Conservation (phyloP, 2,888 invertebrate species). For the Heterodera filipjevi region DNA sequence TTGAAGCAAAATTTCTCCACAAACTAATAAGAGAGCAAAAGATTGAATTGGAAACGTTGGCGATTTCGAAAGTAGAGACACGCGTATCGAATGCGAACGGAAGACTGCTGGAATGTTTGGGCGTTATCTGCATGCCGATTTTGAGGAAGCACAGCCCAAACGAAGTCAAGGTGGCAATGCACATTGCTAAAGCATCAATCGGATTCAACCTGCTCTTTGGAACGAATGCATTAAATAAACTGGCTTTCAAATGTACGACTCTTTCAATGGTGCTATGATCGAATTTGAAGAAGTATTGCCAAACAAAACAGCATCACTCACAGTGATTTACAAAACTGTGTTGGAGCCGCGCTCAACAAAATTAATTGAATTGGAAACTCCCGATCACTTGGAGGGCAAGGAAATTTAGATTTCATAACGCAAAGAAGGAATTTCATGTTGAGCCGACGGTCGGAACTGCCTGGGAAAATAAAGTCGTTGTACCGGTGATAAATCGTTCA, state of each 20-base stretch:
- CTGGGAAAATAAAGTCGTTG: not conserved
- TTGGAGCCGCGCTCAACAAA: not conserved
- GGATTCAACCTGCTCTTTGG: slow-evolving; percentile 14
- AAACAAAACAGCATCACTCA: not conserved
- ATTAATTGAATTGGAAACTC: not conserved
- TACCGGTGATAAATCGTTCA: not conserved
- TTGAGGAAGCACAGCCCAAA: not conserved
- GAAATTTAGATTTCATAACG: not conserved
- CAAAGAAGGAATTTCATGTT: not conserved
- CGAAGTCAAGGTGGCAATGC: too few species aligned
- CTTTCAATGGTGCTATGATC: not conserved
- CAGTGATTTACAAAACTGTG: not conserved
- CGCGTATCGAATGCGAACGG: not conserved
- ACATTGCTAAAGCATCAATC: not conserved
- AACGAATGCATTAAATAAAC: slow-evolving; percentile 6
- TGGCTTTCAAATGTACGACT: slow-evolving; percentile 23
- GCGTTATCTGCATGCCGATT: not conserved
- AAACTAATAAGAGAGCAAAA: not conserved
- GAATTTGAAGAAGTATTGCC: slow-evolving; percentile 6
- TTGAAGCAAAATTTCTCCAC: slow-evolving; percentile 6
- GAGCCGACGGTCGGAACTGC: not conserved
- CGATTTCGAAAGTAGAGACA: not conserved
- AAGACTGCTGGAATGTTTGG: not conserved
- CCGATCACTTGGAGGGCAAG: not conserved
- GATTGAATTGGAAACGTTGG: not conserved